Percentiles rank a stretch among this genome's conserved stretches.
Evolutionary conservation across 1,140 invertebrate genomes (phyloP).

Genomic region (Zaprionus africanus): DNA sequence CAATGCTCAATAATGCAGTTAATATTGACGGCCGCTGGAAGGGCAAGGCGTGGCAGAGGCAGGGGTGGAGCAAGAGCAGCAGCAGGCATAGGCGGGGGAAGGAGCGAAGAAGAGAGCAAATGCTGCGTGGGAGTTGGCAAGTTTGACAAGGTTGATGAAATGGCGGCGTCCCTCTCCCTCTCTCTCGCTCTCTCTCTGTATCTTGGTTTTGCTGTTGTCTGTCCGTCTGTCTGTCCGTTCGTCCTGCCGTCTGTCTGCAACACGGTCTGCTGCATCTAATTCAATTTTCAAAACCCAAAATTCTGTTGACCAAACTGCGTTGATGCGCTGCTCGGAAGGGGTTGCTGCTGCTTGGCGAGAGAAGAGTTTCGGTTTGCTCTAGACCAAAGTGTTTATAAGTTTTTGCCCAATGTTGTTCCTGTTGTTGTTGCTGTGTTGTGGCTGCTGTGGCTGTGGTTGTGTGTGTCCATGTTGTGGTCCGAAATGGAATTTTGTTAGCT

Average conservation of each 20-base stretch:
- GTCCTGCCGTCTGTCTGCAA: constrained; percentile 42
- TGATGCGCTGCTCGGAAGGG: constrained; percentile 61
- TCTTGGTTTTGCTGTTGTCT: constrained; percentile 9
- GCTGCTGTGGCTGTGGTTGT: constrained; percentile 41
- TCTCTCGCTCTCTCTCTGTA: constrained; percentile 5
- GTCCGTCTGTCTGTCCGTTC: constrained; percentile 42
- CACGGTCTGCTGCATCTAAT: constrained; percentile 82
- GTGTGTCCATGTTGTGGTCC: constrained; percentile 64
- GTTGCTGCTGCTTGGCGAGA: constrained; percentile 8
- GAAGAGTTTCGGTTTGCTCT: constrained; percentile 1
- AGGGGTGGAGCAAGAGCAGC: constrained; percentile 3
- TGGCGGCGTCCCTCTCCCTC: constrained; percentile 27
- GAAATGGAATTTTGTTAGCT: constrained; percentile 82
- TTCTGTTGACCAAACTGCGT: constrained; percentile 79
- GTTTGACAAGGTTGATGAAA: constrained; percentile 56
- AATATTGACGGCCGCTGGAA: constrained; percentile 66
- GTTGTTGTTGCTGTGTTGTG: constrained; percentile 41
- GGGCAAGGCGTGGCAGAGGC: not conserved
- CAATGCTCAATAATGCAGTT: constrained; percentile 83
- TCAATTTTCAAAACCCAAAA: constrained; percentile 82
- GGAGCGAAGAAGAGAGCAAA: not conserved
- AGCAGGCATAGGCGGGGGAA: not conserved
- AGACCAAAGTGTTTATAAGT: constrained; percentile 76
- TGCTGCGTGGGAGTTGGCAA: constrained; percentile 32
- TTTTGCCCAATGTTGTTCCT: constrained; percentile 58